These are phyloP conservation scores for Rhinophrynus dorsalis DNA, from an alignment of 2,797 vertebrate genomes.

Conservation along the genomic window DNA sequence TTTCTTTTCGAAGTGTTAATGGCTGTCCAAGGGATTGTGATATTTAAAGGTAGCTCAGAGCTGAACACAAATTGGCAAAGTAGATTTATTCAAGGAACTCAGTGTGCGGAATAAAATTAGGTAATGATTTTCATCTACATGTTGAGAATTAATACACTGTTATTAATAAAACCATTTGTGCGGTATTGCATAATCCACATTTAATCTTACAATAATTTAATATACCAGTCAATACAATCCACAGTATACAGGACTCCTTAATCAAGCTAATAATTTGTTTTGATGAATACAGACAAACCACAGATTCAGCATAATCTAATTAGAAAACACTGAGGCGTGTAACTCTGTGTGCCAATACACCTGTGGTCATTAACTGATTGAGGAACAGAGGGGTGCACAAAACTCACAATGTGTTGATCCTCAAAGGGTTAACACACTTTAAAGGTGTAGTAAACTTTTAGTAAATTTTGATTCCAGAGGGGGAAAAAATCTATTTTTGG, in stretches of 20 bases:
- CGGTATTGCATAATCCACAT: constrained; percentile 37
- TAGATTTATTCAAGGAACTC: constrained; percentile 21
- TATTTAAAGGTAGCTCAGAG: background rate
- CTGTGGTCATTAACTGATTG: background rate
- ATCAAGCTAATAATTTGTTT: constrained; percentile 22
- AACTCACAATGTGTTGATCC: too few species aligned
- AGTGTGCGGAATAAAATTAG: constrained; percentile 12
- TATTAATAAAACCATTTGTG: constrained; percentile 22
- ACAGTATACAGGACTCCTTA: constrained; percentile 2
- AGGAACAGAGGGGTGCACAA: too few species aligned
- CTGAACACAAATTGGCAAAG: constrained; percentile 6
- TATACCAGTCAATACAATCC: constrained; percentile 31
- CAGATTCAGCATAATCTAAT: background rate
- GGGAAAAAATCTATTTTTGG: background rate
- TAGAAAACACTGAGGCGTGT: background rate
- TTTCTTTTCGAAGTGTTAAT: constrained; percentile 17
- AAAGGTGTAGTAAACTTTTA: too few species aligned
- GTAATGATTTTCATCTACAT: constrained; percentile 41
- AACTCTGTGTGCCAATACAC: background rate
- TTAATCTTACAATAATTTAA: constrained; percentile 34
- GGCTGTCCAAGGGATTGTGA: background rate
- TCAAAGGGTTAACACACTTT: too few species aligned
- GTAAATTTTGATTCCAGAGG: too few species aligned
- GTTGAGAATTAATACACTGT: constrained; percentile 31
- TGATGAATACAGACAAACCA: background rate